Base-by-base conservation (phyloP, 2,888 invertebrate genomes). In the Sycophila texana region DNA sequence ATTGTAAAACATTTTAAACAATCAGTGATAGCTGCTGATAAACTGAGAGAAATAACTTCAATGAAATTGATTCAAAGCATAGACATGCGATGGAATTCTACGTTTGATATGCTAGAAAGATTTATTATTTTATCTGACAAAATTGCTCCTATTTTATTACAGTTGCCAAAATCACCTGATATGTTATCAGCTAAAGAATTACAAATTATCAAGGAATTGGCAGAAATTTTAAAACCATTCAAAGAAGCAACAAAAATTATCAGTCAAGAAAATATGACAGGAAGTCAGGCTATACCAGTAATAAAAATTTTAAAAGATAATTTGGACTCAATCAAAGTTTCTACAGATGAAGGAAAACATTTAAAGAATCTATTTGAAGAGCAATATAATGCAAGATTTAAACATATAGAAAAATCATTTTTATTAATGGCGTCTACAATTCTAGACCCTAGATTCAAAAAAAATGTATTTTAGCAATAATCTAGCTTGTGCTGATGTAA, bases 381-480 rank as follows among this genome's bases (percentile, higher is more conserved):
- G 39, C n/a, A 39, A 4, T 10, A 47, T n/a, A n/a, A n/a, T n/a
- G n/a, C 39, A 39, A 14, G 63, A 5, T 63, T 63, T 63, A n/a
- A 63, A 39, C 4, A 2, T n/a, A 39, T 65, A 18, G 65, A 65
- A 65, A 7, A 63, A 18, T 18, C 4, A 47, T 2, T 47, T 5
- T 1, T 12, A 16, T 18, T 65, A 2, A 18, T 47, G 16, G 47
- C 47, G 12, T 39, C 47, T 18, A 65, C 47, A 10, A 2, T 65
- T 39, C 18, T 65, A 7, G 65, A 65, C 47, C 65, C 65, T 18
- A 39, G 65, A 4, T 63, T 65, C 18, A 65, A 65, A 39, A 47
- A 65, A 39, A 7, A 30, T 65, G 18, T 65, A 20, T 18, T 65
- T 49, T 0, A n/a, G 13, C 4, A 1, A 65, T 47, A 65, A 65